Percentiles rank a stretch among this genome's conserved stretches.
Evolutionary conservation across 2,113 vertebrate genomes (phyloP).

Genomic region (Thamnophis sirtalis): DNA sequence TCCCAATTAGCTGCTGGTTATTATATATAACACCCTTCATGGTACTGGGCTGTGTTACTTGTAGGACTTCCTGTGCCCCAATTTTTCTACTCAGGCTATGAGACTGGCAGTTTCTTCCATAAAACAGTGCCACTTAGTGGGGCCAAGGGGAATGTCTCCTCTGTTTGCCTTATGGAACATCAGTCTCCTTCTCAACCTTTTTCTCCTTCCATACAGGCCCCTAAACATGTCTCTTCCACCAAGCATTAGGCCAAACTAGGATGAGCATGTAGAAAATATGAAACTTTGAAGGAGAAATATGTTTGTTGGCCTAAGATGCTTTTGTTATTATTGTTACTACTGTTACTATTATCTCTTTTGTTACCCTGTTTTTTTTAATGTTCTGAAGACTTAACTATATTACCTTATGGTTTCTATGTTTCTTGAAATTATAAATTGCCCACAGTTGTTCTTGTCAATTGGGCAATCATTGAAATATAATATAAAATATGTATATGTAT

Average conservation of each 20-base stretch:
- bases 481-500: too few species aligned
- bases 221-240: not conserved
- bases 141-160: too few species aligned
- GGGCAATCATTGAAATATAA: not conserved
- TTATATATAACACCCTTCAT: too few species aligned
- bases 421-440: not conserved
- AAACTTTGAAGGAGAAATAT: not conserved
- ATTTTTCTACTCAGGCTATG: too few species aligned
- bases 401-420: not conserved
- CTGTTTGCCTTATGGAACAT: not conserved
- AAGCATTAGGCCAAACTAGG: not conserved
- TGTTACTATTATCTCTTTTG: not conserved
- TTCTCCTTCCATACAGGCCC: not conserved
- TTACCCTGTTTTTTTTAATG: not conserved
- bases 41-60: too few species aligned
- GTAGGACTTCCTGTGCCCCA: too few species aligned
- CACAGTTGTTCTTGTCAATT: not conserved
- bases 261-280: not conserved
- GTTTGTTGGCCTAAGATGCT: not conserved
- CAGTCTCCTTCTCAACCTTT: not conserved
- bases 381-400: not conserved
- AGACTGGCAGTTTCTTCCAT: too few species aligned
- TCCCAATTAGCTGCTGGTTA: too few species aligned
- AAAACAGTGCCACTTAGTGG: too few species aligned
- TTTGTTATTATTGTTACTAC: not conserved